Conservation (phyloP, 1,140 invertebrate species). For the Oncopodura yosiiana region DNA sequence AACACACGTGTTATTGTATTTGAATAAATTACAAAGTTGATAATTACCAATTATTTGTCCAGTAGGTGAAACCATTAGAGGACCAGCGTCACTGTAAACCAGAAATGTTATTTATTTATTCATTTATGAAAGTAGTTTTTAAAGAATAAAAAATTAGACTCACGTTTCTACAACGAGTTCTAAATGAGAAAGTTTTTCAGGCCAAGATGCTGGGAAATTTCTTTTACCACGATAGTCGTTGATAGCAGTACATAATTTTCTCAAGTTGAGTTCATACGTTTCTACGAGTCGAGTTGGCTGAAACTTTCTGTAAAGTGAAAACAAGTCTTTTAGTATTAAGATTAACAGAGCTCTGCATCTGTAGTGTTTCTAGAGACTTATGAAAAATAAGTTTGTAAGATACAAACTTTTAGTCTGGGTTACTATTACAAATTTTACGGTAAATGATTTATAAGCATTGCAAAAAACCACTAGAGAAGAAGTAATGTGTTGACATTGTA, state of each 20-base stretch:
- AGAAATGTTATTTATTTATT: conserved; percentile 24
- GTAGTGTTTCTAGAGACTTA: too few relatives aligned
- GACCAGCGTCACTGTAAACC: conserved; percentile 66
- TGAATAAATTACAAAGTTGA: too few relatives aligned
- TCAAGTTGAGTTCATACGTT: conserved; percentile 69
- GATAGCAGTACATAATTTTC: conserved; percentile 68
- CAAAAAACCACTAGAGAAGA: not conserved
- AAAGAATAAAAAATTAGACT: conserved; percentile 42
- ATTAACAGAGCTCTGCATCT: too few relatives aligned
- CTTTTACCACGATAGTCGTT: conserved; percentile 63
- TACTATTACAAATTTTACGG: conserved; percentile 30
- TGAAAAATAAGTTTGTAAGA: too few relatives aligned
- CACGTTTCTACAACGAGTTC: conserved; percentile 86
- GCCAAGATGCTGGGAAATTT: conserved; percentile 61
- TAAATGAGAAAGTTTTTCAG: conserved; percentile 55
- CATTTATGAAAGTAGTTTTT: not conserved
- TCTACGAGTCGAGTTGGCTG: conserved; percentile 75
- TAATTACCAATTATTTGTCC: conserved; percentile 87
- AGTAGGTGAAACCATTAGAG: conserved; percentile 82
- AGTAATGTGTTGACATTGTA: not conserved
- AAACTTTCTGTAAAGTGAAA: conserved; percentile 57
- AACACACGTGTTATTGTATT: too few relatives aligned
- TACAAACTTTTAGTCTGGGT: too few relatives aligned
- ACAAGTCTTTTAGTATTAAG: not conserved
- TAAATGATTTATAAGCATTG: conserved; percentile 37